Evolutionary conservation across 2,113 vertebrate species (phyloP).

Genomic region (Microcebus jonahi): DNA sequence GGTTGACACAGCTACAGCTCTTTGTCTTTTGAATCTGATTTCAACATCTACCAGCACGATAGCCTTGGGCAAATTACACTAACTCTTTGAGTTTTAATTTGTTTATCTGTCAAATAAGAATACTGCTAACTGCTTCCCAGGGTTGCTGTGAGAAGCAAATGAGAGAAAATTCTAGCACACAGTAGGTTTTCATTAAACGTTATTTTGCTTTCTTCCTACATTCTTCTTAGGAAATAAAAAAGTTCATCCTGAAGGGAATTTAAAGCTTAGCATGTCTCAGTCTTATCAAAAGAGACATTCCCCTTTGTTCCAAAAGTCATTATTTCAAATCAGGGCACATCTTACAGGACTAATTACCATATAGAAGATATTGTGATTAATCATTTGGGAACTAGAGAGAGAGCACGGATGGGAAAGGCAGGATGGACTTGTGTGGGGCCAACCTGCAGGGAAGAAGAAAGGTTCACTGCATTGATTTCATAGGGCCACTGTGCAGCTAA

Average conservation of each 20-base stretch:
- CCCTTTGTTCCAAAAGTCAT: conserved; percentile 44
- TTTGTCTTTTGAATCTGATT: not conserved
- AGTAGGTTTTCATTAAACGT: conserved; percentile 25
- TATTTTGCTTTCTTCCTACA: not conserved
- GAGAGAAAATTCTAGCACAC: not conserved
- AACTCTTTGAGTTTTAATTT: conserved; percentile 3
- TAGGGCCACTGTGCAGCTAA: not conserved
- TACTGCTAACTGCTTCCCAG: not conserved
- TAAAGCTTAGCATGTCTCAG: not conserved
- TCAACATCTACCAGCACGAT: not conserved
- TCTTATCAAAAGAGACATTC: conserved; percentile 50
- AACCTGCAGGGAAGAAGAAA: not conserved
- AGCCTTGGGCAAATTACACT: not conserved
- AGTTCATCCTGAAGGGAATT: not conserved
- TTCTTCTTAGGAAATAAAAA: conserved; percentile 3
- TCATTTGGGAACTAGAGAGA: not conserved
- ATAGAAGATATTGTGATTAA: conserved; percentile 30
- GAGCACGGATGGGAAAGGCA: not conserved
- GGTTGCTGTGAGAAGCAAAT: not conserved
- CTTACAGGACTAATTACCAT: not conserved
- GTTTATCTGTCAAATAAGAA: not conserved
- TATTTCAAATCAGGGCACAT: conserved; percentile 31
- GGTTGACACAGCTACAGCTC: not conserved
- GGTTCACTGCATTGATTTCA: conserved; percentile 20
- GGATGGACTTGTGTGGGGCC: not conserved